These are phyloP conservation scores for Triops longicaudatus DNA, from an alignment of 1,140 invertebrate species.

Conservation along the genomic window DNA sequence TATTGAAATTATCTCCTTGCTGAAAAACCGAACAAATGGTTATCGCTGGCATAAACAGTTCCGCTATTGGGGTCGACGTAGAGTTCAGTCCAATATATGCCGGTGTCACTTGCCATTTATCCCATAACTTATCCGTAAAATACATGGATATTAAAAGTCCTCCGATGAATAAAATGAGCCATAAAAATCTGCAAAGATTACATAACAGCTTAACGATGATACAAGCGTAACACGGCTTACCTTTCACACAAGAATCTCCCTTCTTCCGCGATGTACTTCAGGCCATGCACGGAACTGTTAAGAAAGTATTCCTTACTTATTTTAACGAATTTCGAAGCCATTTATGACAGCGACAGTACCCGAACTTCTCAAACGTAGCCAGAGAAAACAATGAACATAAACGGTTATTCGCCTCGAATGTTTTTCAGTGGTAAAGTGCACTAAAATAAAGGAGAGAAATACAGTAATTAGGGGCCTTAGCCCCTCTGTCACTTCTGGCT, in stretches of 20 bases:
- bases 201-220: neutral
- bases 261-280: slow-evolving; percentile 18
- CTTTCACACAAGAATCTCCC: slow-evolving; percentile 18
- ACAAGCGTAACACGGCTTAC: neutral
- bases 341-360: neutral
- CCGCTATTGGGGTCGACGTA: neutral
- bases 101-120: slow-evolving; percentile 15
- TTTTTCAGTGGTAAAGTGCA: neutral
- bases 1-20: neutral
- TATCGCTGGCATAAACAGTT: slow-evolving; percentile 4
- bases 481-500: too few species aligned
- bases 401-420: neutral
- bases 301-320: neutral
- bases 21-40: slow-evolving; percentile 21
- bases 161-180: neutral
- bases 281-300: slow-evolving; percentile 18
- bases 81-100: neutral
- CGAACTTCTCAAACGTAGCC: neutral
- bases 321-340: neutral
- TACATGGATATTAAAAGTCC: slow-evolving; percentile 9
- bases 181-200: neutral
- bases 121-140: slow-evolving; percentile 4
- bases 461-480: too few species aligned
- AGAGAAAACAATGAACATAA: neutral
- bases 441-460: neutral